phyloP scores from a whole-genome alignment of 1,140 invertebrate species.

The Acromyrmex heyeri region DNA sequence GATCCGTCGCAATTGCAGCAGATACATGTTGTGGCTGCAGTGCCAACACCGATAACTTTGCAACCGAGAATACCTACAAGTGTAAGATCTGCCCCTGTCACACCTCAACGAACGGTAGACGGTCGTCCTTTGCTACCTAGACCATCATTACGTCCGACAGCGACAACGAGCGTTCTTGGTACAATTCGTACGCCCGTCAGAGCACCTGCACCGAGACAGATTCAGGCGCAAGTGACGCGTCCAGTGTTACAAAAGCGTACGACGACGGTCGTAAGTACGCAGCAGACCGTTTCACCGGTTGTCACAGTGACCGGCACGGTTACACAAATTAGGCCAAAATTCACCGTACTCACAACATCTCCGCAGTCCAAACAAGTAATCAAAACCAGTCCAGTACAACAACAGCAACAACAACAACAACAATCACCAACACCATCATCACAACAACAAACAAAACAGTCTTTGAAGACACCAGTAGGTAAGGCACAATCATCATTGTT shows the following conservation, averaged over 20 bases:
- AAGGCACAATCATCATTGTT: constrained; percentile 82
- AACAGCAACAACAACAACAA: constrained; percentile 49
- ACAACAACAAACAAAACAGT: constrained; percentile 65
- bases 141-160: constrained; percentile 78
- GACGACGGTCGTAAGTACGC: constrained; percentile 67
- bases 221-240: constrained; percentile 70
- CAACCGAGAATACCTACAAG: constrained; percentile 79
- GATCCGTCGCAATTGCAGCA: constrained; percentile 84
- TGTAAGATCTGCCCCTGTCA: constrained; percentile 72
- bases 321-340: constrained; percentile 79
- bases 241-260: constrained; percentile 81
- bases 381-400: constrained; percentile 70
- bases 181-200: constrained; percentile 80
- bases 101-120: constrained; percentile 76
- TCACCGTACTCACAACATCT: constrained; percentile 65
- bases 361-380: constrained; percentile 76
- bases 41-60: constrained; percentile 78
- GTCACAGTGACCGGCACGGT: constrained; percentile 62
- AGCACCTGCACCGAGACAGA: constrained; percentile 76
- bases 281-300: constrained; percentile 60
- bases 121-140: constrained; percentile 82
- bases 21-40: constrained; percentile 84
- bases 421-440: not conserved
- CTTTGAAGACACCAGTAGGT: constrained; percentile 76
- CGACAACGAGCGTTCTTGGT: constrained; percentile 81